Evolutionary conservation across 2,888 invertebrate genomes (phyloP), one percentile per base, ranked within the genome.

Genomic region (Nymphalis urticae): DNA sequence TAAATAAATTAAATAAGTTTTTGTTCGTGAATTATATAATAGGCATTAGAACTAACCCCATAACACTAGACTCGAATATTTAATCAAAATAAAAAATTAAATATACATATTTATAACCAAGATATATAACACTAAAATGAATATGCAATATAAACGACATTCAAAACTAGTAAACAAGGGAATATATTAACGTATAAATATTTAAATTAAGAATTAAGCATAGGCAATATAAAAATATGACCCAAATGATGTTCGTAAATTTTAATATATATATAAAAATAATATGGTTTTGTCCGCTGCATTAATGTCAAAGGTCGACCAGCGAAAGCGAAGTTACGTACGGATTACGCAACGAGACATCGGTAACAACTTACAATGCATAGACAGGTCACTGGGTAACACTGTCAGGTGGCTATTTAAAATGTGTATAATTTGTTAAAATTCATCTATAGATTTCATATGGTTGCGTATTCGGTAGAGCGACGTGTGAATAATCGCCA

Each of bases 351-450:
- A 77, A 82, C 69, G 36, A 76, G 72, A 76, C 79, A 78, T 76
- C 77, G 77, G 78, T 58, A 42, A 36, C 58, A 36, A 6, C 21
- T 80, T 77, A 75, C 76, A 76, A 73, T 72, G 72, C 72, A 72
- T 75, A 79, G 79, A 73, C 78, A 72, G 84, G 83, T 84, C 81
- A 86, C 77, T 81, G 71, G 81, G 83, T 81, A 81, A 80, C 68
- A 47, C 56, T 58, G 56, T 32, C 42, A 58, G 58, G 42, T 58
- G 32, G 16, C 32, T 17, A 36, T 42, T n/a, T 58, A 58, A 36
- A 36, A 58, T 10, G 8, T 58, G 6, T 19, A 58, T 10, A n/a
- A 58, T 10, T 42, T 4, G 36, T 42, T 58, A 42, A 42, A 58
- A 58, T 58, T 56, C 32, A 17, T 27, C 6, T 32, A 32, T 56